Conservation (phyloP, 2,113 vertebrate species). For the Lepus europaeus region DNA sequence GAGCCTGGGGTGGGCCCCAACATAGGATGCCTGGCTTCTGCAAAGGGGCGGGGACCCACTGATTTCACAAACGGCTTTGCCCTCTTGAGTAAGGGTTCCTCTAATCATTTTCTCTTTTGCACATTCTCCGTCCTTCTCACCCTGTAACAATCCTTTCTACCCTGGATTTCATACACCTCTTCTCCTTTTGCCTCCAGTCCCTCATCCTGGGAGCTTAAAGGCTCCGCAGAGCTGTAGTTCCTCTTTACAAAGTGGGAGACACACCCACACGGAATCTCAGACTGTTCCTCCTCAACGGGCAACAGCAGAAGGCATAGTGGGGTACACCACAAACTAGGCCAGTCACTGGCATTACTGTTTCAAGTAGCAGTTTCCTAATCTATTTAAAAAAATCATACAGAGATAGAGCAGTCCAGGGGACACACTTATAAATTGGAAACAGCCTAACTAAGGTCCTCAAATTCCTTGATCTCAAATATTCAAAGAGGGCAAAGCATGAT, state of each 20-base stretch:
- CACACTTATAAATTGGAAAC: constrained; percentile 54
- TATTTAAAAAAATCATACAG: constrained; percentile 22
- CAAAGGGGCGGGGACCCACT: constrained; percentile 21
- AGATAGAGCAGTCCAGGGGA: background rate
- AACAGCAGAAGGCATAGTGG: background rate
- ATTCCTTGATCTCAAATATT: constrained; percentile 48
- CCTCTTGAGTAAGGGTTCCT: constrained; percentile 67
- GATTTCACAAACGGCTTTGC: constrained; percentile 72
- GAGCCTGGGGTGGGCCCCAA: constrained; percentile 39
- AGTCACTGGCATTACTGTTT: constrained; percentile 9
- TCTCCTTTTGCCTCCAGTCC: background rate
- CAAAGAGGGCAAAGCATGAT: constrained; percentile 27
- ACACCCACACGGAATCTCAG: constrained; percentile 33
- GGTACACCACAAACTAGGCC: background rate
- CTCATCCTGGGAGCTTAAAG: constrained; percentile 38
- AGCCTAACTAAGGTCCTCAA: constrained; percentile 44
- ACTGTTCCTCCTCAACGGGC: background rate
- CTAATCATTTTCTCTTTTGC: constrained; percentile 58
- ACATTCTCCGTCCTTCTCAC: constrained; percentile 51
- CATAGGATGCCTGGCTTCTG: constrained; percentile 58
- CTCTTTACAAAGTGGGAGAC: constrained; percentile 16
- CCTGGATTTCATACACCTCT: background rate
- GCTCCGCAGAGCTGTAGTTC: background rate
- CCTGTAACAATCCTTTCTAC: constrained; percentile 4
- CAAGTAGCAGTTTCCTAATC: constrained; percentile 41